Base-by-base conservation (phyloP, 1,140 invertebrate species). In the Procambarus clarkii region DNA sequence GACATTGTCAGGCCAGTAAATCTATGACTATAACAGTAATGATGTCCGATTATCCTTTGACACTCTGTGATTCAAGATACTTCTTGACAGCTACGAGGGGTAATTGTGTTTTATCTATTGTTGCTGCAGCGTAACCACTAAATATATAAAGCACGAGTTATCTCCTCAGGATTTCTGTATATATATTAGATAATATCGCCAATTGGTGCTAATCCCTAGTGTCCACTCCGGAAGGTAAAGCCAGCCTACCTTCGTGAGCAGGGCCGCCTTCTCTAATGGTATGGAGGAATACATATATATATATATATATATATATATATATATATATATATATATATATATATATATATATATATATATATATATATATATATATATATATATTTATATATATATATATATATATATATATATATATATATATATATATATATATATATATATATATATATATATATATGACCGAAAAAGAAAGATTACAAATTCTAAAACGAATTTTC, bases 121-220 rank as follows among this genome's bases (percentile, higher is more conserved):
- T 48, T n/a, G 9, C 77, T 15, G 77, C 44, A n/a, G 18, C 21
- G 5, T 79, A 48, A 48, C 48, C 77, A 79, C 48, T 50, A 48
- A 50, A 50, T 50, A n/a, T 15, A n/a, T 79, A 48, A 79, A 48
- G 77, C 77, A 48, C 44, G n/a, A 21, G 46, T 84, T 84, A 84
- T 60, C 82, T 84, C 18, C 34, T 24, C 74, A 46, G 50, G 54
- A 86, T 71, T 54, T 46, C 69, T 50, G 76, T 86, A 76, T 77
- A 76, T 48, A 74, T 76, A 86, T 86, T 86, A 76, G 71, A 46
- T 86, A 86, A 86, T 86, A 50, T 54, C 71, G 69, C 76, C 69
- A 77, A 86, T 86, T 69, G 71, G 48, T 58, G 58, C 44, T 77
- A 76, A 86, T 60, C 18, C 74, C 11, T 44, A 45, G 50, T 44